A percentile compares a stretch with the other conserved stretches of the same genome.
phyloP scores from a whole-genome alignment of 1,140 invertebrate genomes.

The Orchesella cincta region DNA sequence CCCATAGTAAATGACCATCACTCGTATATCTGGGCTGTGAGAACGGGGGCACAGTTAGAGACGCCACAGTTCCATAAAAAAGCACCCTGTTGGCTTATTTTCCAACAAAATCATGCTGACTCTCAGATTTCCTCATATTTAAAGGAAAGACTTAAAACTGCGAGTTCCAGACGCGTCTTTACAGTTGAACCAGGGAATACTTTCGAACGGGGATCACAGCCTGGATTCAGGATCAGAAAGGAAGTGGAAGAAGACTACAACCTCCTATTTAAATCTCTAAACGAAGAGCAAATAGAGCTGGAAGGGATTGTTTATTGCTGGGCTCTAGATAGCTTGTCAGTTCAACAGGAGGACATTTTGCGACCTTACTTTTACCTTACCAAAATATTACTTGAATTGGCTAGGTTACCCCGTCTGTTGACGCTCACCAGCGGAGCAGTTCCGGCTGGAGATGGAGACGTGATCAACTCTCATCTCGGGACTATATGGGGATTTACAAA shows the following conservation, averaged over 20 bases:
- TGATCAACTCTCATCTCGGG: background rate
- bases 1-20: background rate
- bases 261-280: no score
- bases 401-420: background rate
- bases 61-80: background rate
- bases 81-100: no score
- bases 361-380: background rate
- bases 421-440: background rate
- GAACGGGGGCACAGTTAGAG: background rate
- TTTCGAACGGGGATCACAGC: no score
- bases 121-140: background rate
- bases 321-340: background rate
- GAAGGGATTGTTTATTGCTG: conserved; percentile 1
- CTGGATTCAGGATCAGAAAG: no score
- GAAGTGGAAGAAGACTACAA: no score
- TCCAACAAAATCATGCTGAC: background rate
- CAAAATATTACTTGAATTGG: background rate
- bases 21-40: background rate
- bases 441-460: background rate
- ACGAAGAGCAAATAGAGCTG: background rate
- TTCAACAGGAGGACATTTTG: background rate
- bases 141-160: background rate
- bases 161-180: background rate
- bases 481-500: background rate
- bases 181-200: background rate